Evolutionary conservation across 1,140 invertebrate species (phyloP), one percentile per base, ranked within the genome.

Genomic region (Dreissena polymorpha): DNA sequence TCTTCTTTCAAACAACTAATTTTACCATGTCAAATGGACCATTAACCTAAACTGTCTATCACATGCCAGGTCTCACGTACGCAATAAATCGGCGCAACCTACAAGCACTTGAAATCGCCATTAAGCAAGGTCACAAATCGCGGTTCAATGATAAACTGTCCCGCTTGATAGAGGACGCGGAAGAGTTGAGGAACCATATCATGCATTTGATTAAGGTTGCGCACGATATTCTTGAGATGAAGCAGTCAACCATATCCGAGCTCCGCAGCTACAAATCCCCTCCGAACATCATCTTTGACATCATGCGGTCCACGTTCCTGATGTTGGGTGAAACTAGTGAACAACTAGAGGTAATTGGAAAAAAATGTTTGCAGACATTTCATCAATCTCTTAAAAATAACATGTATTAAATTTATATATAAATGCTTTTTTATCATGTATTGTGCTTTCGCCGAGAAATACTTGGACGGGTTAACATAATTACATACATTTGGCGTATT

Each of bases 261-360:
- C 74, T 89, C 27, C 83, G 88, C n/a, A 87, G 86, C 39, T 89
- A 89, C 67, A 84, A 87, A 63, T 57, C 78, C 10, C 88, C 88
- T 10, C 88, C 88, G 0, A 25, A 76, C 63, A 83, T 86, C 72
- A 84, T 89, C 10, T 77, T 84, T 60, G 88, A 89, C 71, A 85
- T 89, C 68, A 89, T 89, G 87, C 83, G 79, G 10, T 85, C 87
- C 16, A 85, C 86, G n/a, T 88, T 86, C 79, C 84, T 89, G 74
- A 76, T 89, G 76, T 72, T 89, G 13, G 88, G 88, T 7, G 77
- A 88, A 39, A 63, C 74, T 0, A 79, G 86, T 50, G 39, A 72
- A 39, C 71, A 57, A 18, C 68, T 89, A 3, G 72, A 64, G 82
- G 88, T 89, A 72, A 18, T 74, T 39, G 39, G 39, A 39, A 39